Evolutionary conservation across 2,113 vertebrate species (phyloP).

Genomic region (Caretta caretta): DNA sequence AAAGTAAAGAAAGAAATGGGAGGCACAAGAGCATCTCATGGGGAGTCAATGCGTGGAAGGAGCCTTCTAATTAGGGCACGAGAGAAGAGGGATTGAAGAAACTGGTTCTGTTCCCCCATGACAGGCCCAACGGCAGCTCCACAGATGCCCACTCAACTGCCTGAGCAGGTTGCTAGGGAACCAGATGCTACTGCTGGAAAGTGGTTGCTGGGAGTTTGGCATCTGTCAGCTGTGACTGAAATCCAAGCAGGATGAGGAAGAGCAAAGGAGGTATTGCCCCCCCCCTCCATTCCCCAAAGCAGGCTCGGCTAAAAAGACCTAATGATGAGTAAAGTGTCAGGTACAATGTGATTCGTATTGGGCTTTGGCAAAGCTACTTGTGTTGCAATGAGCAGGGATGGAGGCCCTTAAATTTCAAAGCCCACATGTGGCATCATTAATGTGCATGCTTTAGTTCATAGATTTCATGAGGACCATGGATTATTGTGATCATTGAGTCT

Average conservation of each 20-base stretch:
- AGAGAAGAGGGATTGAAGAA: background rate
- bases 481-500: background rate
- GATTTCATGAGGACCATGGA: background rate
- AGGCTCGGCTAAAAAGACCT: rapidly evolving
- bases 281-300: background rate
- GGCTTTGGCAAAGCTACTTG: slow-evolving; percentile 41
- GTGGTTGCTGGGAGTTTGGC: background rate
- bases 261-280: background rate
- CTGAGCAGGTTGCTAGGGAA: background rate
- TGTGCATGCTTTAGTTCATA: slow-evolving; percentile 56
- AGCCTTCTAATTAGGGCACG: background rate
- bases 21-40: background rate
- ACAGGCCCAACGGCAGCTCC: background rate
- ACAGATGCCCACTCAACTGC: slow-evolving; percentile 11
- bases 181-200: background rate
- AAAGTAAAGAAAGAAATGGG: background rate
- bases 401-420: slow-evolving; percentile 50
- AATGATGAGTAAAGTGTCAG: background rate
- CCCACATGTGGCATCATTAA: slow-evolving; percentile 61
- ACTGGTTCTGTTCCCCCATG: background rate
- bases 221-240: background rate
- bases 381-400: background rate
- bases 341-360: rapidly evolving
- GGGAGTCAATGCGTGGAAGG: background rate
- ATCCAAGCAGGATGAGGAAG: rapidly evolving